Evolutionary conservation across 1,140 invertebrate genomes (phyloP), one percentile per base, ranked within the genome.

Genomic region (Musca vetustissima): DNA sequence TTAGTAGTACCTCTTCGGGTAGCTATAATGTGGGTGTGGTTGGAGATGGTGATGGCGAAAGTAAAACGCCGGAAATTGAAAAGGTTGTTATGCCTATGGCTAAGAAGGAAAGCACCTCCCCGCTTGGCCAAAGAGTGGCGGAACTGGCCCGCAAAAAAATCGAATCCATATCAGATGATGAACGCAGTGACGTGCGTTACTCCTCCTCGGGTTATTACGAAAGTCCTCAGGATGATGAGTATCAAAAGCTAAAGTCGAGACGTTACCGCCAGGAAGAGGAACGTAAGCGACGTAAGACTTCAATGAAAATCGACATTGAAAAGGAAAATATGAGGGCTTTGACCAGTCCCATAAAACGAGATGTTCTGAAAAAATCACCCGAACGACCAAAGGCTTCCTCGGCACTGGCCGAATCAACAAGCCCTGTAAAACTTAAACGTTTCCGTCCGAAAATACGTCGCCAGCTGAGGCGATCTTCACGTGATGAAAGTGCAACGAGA

Each of bases 131-230:
- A 67, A 67, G 66, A 6, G 59, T 64, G 2, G 11, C 14, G 11
- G 68, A 69, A 8, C 50, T 57, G 50, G 71, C 72, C 24, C 67
- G 55, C 14, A 43, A 47, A 9, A 79, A 80, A 47, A 73, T 76
- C 0, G 86, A 86, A 66, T 88, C 87, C 25, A 77, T 88, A 70
- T 88, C 88, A 3, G 88, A 89, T 73, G 89, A 89, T 73, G 89
- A 90, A 77, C 84, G 86, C 77, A 90, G 88, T 80, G 88, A 87
- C 47, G 74, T 82, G 48, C 89, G 89, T 68, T 90, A 90, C 75
- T 92, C 90, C 55, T 92, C 91, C 1, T 91, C 91, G 1, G 91
- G 90, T 1, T 91, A 91, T 72, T 93, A 92, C 76, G 90, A 92
- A 75, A 92, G 90, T 76, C 91, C 91, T 13, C 86, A 90, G 0